Percentiles rank a stretch among this genome's conserved stretches.
phyloP scores from a whole-genome alignment of 1,140 invertebrate genomes.

The Tetraneura akinire region DNA sequence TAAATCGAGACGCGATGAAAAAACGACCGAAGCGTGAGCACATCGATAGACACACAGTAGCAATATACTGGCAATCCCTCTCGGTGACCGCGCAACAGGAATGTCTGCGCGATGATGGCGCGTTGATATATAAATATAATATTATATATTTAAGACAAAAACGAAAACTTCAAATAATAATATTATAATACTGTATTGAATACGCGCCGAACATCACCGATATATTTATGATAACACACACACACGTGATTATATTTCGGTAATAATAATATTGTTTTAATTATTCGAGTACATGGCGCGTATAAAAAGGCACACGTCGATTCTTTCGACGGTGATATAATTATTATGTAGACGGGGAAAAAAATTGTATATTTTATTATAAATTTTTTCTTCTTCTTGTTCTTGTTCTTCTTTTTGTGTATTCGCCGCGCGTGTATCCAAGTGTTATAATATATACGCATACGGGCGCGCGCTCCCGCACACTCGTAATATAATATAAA shows the following conservation, averaged over 20 bases:
- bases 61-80: background rate
- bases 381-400: too few species aligned
- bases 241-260: too few species aligned
- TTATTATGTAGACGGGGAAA: too few species aligned
- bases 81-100: background rate
- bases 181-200: slow-evolving; percentile 9
- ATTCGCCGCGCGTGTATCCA: too few species aligned
- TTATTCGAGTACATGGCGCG: too few species aligned
- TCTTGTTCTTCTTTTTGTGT: too few species aligned
- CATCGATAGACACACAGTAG: slow-evolving; percentile 37
- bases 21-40: slow-evolving; percentile 37
- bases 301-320: background rate
- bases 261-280: too few species aligned
- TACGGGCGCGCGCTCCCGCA: background rate
- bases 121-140: background rate
- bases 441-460: background rate
- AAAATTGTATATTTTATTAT: too few species aligned
- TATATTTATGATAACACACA: background rate
- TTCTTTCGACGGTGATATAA: background rate
- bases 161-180: background rate
- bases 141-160: background rate
- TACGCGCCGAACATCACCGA: background rate
- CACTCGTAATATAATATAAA: background rate
- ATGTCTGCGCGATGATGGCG: background rate
- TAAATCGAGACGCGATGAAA: slow-evolving; percentile 7